Evolutionary conservation across 2,113 vertebrate genomes (phyloP).

Genomic region (Ploceus nigricollis): DNA sequence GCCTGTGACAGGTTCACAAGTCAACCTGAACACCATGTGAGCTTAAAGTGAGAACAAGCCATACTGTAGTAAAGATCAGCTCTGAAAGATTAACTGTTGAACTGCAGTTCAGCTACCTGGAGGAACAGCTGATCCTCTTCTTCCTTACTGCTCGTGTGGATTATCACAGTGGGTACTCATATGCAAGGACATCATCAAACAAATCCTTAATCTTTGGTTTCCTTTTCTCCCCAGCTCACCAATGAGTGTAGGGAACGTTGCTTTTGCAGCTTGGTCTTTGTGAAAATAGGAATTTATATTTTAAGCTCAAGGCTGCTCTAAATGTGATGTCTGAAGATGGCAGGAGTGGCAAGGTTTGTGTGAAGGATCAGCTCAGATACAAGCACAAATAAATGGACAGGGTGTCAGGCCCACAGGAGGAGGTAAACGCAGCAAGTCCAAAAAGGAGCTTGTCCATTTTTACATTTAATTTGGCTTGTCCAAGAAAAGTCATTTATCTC

Average conservation of each 20-base stretch:
- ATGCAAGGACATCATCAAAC: not conserved
- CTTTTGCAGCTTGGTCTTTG: not conserved
- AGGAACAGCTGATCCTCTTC: not conserved
- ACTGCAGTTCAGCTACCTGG: not conserved
- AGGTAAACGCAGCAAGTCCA: not conserved
- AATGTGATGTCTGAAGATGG: not conserved
- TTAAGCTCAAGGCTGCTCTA: not conserved
- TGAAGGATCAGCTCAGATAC: not conserved
- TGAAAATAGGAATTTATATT: not conserved
- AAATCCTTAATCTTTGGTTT: not conserved
- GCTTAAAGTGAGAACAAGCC: not conserved
- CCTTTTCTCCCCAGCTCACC: not conserved
- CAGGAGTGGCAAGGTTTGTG: not conserved
- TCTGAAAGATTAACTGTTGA: not conserved
- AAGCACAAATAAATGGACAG: not conserved
- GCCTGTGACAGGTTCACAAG: not conserved
- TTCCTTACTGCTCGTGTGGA: not conserved
- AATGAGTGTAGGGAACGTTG: not conserved
- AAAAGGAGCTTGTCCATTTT: not conserved
- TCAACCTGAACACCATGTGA: not conserved
- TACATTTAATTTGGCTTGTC: not conserved
- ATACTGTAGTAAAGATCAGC: not conserved
- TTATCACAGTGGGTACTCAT: not conserved
- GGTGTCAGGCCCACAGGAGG: not conserved
- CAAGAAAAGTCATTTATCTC: not conserved